Evolutionary conservation across 2,113 vertebrate species (phyloP).

Genomic region (Thermophis baileyi): DNA sequence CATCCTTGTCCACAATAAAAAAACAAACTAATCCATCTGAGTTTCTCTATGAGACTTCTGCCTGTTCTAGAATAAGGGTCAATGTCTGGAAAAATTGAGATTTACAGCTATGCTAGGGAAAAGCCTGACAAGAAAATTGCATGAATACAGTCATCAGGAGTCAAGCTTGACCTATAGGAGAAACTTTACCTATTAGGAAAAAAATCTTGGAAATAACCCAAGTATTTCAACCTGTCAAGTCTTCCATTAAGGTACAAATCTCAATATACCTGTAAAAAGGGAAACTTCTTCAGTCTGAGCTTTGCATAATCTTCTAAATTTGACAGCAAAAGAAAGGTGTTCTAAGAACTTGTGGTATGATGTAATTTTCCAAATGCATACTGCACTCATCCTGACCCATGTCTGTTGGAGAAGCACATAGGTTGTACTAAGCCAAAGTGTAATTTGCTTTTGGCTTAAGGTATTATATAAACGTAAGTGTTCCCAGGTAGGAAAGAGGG

Average conservation of each 20-base stretch:
- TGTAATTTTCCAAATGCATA: neutral
- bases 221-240: slow-evolving; percentile 18
- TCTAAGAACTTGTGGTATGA: neutral
- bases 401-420: neutral
- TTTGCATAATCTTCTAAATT: neutral
- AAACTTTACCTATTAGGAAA: neutral
- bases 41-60: neutral
- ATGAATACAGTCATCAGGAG: neutral
- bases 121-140: neutral
- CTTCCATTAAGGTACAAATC: slow-evolving; percentile 12
- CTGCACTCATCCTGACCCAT: too few species aligned
- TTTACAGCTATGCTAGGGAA: neutral
- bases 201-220: slow-evolving; percentile 2
- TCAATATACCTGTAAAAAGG: slow-evolving; percentile 14
- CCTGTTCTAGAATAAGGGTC: neutral
- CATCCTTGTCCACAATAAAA: neutral
- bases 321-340: slow-evolving; percentile 1
- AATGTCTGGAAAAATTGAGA: neutral
- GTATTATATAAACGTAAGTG: neutral
- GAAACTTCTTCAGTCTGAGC: neutral
- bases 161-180: neutral
- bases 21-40: neutral
- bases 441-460: neutral
- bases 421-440: neutral
- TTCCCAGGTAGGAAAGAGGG: neutral